A percentile compares a stretch with the other conserved stretches of the same genome.
Evolutionary conservation across 2,797 vertebrate species (phyloP).

Genomic region (Paedocypris micromegethes): DNA sequence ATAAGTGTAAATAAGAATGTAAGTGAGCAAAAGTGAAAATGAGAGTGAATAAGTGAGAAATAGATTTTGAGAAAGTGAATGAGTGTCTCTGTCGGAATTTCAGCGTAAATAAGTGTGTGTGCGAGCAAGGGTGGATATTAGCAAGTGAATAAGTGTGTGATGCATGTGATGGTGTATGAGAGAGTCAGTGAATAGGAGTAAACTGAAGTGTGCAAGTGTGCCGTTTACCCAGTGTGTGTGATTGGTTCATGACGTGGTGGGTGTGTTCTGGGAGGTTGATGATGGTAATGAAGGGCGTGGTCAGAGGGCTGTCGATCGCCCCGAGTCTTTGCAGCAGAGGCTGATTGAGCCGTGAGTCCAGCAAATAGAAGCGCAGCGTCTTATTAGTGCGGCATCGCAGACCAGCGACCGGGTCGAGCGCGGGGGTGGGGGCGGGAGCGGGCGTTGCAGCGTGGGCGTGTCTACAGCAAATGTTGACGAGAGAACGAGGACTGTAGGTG

Average conservation of each 20-base stretch:
- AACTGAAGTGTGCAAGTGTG: slow-evolving; percentile 1
- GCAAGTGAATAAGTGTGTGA: no score
- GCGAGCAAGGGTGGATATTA: no score
- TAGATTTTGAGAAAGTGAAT: slow-evolving; percentile 52
- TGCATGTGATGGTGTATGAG: no score
- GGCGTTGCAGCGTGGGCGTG: slow-evolving; percentile 43
- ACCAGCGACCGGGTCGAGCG: slow-evolving; percentile 69
- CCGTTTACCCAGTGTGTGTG: slow-evolving; percentile 76
- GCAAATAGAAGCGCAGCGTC: slow-evolving; percentile 89
- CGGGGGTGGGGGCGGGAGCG: slow-evolving; percentile 18
- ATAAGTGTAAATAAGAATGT: no score
- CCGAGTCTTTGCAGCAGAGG: slow-evolving; percentile 83
- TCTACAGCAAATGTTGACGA: slow-evolving; percentile 87
- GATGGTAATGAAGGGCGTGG: slow-evolving; percentile 79
- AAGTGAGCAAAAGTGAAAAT: no score
- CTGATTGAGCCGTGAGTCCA: slow-evolving; percentile 89
- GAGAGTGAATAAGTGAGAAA: no score
- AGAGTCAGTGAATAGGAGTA: no score
- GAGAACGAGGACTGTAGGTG: slow-evolving; percentile 78
- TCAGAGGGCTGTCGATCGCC: slow-evolving; percentile 58
- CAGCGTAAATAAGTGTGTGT: neutral
- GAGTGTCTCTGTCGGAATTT: slow-evolving; percentile 24
- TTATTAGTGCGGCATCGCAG: slow-evolving; percentile 90
- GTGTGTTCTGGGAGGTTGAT: slow-evolving; percentile 87
- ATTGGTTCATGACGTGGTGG: slow-evolving; percentile 83